These are phyloP conservation scores for Zoanthus sansibaricus DNA, from an alignment of 92 coral and sea anemone genomes.

Conservation along the genomic window DNA sequence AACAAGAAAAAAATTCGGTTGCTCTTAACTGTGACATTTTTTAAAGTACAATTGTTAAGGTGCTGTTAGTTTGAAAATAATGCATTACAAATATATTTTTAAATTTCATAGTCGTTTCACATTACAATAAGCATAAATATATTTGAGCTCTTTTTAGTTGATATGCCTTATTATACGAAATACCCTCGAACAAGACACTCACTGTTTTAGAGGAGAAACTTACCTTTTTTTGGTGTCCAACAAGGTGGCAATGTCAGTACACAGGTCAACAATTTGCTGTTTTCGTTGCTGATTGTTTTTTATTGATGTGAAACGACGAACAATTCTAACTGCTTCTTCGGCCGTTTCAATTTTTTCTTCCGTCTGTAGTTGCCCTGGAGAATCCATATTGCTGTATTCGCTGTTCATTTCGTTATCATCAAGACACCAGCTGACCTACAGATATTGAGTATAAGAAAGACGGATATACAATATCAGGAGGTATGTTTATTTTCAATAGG, in stretches of 20 bases:
- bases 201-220: neutral
- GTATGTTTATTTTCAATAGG: neutral
- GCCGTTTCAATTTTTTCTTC: constrained; percentile 61
- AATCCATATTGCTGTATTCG: neutral
- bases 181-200: neutral
- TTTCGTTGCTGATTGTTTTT: constrained; percentile 59
- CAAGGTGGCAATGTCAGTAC: constrained; percentile 82
- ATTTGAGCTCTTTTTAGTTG: neutral
- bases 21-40: neutral
- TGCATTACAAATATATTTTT: neutral
- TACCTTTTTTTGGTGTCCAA: constrained; percentile 74
- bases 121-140: neutral
- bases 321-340: constrained; percentile 81
- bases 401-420: constrained; percentile 12
- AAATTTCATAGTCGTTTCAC: neutral
- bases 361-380: constrained; percentile 16
- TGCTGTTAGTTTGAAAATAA: neutral
- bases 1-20: neutral
- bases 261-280: constrained; percentile 71
- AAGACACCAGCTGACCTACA: constrained; percentile 41
- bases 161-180: neutral
- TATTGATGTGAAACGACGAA: constrained; percentile 57
- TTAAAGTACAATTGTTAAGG: neutral
- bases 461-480: neutral
- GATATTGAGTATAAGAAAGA: neutral